A percentile compares a stretch with the other conserved stretches of the same genome.
Evolutionary conservation across 2,888 invertebrate genomes (phyloP).

Genomic region (Tinea trinotella): DNA sequence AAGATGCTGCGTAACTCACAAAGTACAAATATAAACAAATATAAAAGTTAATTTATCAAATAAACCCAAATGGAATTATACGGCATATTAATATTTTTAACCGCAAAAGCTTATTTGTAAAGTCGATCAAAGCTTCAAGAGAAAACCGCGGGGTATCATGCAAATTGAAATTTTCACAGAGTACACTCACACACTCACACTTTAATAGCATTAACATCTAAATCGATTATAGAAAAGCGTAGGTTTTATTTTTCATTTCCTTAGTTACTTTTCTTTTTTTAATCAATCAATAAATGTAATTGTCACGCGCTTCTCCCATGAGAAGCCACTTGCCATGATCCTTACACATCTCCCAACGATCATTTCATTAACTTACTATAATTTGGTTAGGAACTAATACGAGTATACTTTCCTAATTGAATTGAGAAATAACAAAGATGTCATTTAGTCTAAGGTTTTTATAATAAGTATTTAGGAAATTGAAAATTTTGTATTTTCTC

Average conservation of each 20-base stretch:
- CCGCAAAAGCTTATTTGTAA: neutral
- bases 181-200: neutral
- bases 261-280: neutral
- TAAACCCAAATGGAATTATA: constrained; percentile 8
- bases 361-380: no score
- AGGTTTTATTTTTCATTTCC: neutral
- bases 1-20: neutral
- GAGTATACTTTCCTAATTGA: no score
- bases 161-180: constrained; percentile 4
- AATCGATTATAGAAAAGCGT: neutral
- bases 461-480: no score
- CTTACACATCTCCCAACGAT: no score
- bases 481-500: no score
- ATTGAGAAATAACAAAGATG: no score
- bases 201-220: neutral
- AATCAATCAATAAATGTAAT: no score
- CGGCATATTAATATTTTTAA: neutral
- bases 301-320: no score
- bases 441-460: no score
- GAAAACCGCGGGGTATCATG: constrained; percentile 1
- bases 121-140: constrained; percentile 5
- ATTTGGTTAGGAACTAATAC: no score
- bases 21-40: constrained; percentile 5
- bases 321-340: no score
- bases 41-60: constrained; percentile 6